Evolutionary conservation across 2,797 vertebrate species (phyloP), one percentile per base, ranked within the genome.

Genomic region (Periparus ater): DNA sequence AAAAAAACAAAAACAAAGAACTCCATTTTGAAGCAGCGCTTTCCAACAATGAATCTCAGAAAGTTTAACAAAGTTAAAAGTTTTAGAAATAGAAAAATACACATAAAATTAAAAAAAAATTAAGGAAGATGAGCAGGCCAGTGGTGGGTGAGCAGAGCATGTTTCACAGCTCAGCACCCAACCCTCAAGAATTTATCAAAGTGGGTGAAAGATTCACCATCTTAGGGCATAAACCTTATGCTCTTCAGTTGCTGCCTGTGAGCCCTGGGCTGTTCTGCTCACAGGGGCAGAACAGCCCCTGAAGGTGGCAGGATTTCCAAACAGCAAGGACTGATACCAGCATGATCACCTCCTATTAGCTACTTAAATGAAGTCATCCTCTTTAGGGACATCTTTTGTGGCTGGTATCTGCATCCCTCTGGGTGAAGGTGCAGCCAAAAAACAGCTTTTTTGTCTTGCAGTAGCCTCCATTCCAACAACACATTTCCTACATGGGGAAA

Each of bases 361-460:
- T 47, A 45, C 7, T 48, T 77, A 10, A 1, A 50, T 16, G 21
- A 84, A 63, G 4, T 17, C 17, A 42, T 70, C 29, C 55, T 78
- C 34, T 72, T 81, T 6, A 47, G 44, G 55, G 58, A 47, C 19
- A 58, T 8, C 26, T 51, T 58, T 16, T 30, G 7, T 9, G 26
- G 17, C 9, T 36, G 68, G 3, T 38, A 62, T 18, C 40, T 75
- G 83, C 45, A 78, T 20, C 21, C 12, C 19, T 34, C 34, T 20
- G 27, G 13, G 19, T 66, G 45, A 71, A 68, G n/a, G 34, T 25
- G 6, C 36, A 72, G 75, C 17, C 18, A 61, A 75, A 20, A 61
- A 29, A 47, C 2, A 1, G 2, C 29, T 11, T 60, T 81, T 19
- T 21, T 19, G 4, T 58, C 14, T 75, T 60, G 9, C 0, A 29